Percentiles rank a stretch among this genome's conserved stretches.
Conservation (phyloP, 2,888 invertebrate genomes). For the Abrostola tripartita region DNA sequence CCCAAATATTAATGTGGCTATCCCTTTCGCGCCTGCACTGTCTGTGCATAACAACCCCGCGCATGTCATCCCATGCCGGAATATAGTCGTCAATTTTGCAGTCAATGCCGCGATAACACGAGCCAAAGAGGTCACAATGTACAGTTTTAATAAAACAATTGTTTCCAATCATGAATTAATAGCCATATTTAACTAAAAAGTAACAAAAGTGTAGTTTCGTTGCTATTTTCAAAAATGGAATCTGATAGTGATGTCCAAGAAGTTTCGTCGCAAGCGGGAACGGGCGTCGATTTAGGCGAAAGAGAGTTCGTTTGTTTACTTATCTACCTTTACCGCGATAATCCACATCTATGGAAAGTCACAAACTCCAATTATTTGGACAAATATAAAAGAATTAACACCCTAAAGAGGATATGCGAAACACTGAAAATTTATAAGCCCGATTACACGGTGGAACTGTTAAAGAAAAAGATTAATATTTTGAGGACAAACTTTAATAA, state of each 20-base stretch:
- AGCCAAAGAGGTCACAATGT: constrained; percentile 1
- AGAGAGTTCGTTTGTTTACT: constrained; percentile 18
- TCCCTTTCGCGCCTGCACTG: constrained; percentile 1
- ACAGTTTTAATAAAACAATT: no score
- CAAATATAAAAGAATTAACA: constrained; percentile 14
- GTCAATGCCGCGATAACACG: not conserved
- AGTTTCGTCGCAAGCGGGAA: not conserved
- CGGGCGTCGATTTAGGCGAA: not conserved
- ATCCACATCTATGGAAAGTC: constrained; percentile 16
- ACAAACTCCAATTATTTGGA: constrained; percentile 16
- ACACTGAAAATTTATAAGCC: constrained; percentile 14
- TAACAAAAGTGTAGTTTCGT: not conserved
- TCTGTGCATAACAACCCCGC: not conserved
- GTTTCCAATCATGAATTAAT: no score
- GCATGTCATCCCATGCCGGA: not conserved
- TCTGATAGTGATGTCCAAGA: constrained; percentile 12
- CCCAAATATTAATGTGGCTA: not conserved
- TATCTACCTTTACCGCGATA: constrained; percentile 14
- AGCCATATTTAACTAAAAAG: not conserved
- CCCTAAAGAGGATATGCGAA: constrained; percentile 12
- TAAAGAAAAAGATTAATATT: constrained; percentile 29
- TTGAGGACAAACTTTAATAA: constrained; percentile 28
- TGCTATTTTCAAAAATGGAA: constrained; percentile 2
- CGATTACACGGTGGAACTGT: constrained; percentile 13
- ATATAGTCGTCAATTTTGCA: constrained; percentile 9